A percentile compares a stretch with the other conserved stretches of the same genome.
Conservation (phyloP, 2,888 invertebrate genomes). For the Cerastis rubricosa region DNA sequence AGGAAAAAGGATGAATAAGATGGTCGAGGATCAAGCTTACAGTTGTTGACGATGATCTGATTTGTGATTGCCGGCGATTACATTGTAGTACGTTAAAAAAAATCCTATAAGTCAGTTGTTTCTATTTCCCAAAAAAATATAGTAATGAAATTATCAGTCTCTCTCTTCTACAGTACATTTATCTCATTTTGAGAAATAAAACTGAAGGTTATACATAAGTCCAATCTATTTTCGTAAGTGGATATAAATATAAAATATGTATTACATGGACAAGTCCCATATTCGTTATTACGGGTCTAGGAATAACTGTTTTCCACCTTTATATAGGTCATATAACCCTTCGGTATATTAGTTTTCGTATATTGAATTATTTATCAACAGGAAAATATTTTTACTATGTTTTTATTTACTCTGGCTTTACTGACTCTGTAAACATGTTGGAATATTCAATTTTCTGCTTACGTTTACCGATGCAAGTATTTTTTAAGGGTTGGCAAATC, state of each 20-base stretch:
- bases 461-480: neutral
- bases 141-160: neutral
- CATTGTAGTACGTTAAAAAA: neutral
- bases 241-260: slow-evolving; percentile 53
- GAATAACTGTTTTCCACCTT: slow-evolving; percentile 46
- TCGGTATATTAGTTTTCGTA: slow-evolving; percentile 35
- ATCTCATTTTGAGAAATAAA: slow-evolving; percentile 26
- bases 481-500: neutral
- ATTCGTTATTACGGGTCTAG: slow-evolving; percentile 52
- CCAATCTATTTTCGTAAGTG: slow-evolving; percentile 54
- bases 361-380: slow-evolving; percentile 41
- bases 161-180: neutral
- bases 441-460: neutral
- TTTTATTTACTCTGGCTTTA: slow-evolving; percentile 23
- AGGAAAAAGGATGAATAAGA: neutral
- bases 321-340: slow-evolving; percentile 59
- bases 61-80: neutral
- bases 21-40: neutral
- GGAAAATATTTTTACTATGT: slow-evolving; percentile 25
- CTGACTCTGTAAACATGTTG: neutral
- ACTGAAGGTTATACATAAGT: neutral
- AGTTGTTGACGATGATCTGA: neutral
- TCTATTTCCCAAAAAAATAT: neutral
- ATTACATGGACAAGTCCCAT: slow-evolving; percentile 32
- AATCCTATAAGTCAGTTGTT: neutral